Evolutionary conservation across 2,888 invertebrate species (phyloP).

Genomic region (Tetanocera ferruginea): DNA sequence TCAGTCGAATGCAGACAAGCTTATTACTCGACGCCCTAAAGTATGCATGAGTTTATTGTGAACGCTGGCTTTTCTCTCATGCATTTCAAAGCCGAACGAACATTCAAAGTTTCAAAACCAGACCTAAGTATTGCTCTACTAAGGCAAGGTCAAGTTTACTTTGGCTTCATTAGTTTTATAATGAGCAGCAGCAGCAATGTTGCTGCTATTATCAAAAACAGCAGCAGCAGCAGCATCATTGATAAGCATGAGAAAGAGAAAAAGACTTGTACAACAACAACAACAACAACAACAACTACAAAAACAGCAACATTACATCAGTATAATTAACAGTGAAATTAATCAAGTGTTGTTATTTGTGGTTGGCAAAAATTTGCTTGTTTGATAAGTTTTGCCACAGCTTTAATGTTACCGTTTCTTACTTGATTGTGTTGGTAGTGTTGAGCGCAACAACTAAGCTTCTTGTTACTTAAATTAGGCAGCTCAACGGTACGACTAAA

Average conservation of each 20-base stretch:
- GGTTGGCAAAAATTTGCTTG: not conserved
- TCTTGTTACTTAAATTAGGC: no score
- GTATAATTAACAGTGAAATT: conserved; percentile 17
- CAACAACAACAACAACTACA: conserved; percentile 7
- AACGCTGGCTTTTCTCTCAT: no score
- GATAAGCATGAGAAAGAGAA: not conserved
- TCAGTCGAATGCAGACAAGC: no score
- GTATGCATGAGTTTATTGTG: no score
- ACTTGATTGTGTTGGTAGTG: not conserved
- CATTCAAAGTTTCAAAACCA: no score
- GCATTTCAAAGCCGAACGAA: no score
- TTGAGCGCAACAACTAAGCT: no score
- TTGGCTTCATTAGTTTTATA: no score
- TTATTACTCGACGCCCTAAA: no score
- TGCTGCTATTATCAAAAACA: not conserved
- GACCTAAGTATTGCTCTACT: no score
- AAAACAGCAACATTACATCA: not conserved
- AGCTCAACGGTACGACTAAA: no score
- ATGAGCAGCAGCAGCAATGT: not conserved
- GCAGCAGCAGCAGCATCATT: not conserved
- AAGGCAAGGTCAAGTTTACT: no score
- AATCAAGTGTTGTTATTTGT: not conserved
- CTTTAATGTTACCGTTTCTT: not conserved
- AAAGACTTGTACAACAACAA: not conserved
- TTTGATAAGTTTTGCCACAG: not conserved